Evolutionary conservation across 2,888 invertebrate genomes (phyloP), one percentile per base, ranked within the genome.

Genomic region (Cotesia congregata): DNA sequence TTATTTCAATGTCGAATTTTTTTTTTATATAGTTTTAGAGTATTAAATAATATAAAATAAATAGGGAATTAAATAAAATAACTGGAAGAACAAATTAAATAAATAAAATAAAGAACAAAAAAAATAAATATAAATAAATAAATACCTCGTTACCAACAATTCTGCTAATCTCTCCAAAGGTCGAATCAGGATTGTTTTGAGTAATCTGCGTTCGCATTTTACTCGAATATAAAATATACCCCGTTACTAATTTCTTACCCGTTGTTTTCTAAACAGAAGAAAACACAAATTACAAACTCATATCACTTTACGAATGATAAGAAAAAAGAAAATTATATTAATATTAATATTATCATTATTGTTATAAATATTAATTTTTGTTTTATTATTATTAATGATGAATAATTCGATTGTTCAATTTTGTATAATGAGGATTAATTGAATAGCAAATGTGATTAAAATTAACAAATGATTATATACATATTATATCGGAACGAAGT

Each of bases 171-270:
- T 96, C 93, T 86, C 99, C 99, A 90, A 99, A 99, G 4, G 95
- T 94, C 75, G 96, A 94, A 78, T 97, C 97, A 0, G 99, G 99
- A 91, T 99, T 97, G 87, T 95, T 97, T 83, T 96, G 95, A 80
- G 97, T 95, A 81, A 99, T 96, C 74, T 94, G 93, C 89, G 97
- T 97, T 75, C 99, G 93, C 69, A 97, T 95, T 91, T 99, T 99
- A 86, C 98, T 96, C 64, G 99, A 98, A 91, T 98, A 99, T 78
- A 99, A 92, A 83, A 99, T 99, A 91, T 99, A 99, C 6, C 99
- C 99, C 78, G 98, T 98, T 84, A 96, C 95, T 80, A 96, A 92
- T 90, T 96, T 95, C 91, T 95, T 96, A 83, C 93, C 93, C 86
- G 93, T 82, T 79, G 88, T 83, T 89, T 89, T 89, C 89, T 89